Evolutionary conservation across 2,888 invertebrate species (phyloP).

Genomic region (Eristalis intricaria): DNA sequence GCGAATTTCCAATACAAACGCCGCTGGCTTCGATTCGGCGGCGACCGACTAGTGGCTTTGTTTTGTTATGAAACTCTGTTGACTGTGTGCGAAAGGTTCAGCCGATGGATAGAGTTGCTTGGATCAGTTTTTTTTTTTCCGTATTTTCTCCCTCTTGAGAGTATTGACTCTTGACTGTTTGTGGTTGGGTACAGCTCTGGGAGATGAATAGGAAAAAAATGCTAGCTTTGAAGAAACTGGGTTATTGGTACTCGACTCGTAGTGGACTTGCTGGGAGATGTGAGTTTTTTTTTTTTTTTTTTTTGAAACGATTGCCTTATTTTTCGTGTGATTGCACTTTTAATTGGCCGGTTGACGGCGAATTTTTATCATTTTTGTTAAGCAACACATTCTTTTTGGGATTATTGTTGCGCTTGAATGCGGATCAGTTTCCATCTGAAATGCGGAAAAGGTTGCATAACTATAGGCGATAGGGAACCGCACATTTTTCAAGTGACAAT

Average conservation of each 20-base stretch:
- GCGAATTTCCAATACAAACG: slow-evolving; percentile 39
- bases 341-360: slow-evolving; percentile 29
- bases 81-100: slow-evolving; percentile 6
- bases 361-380: background rate
- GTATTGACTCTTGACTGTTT: background rate
- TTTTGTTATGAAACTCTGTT: slow-evolving; percentile 50
- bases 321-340: slow-evolving; percentile 43
- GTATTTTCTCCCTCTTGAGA: background rate
- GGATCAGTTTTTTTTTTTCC: background rate
- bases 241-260: slow-evolving; percentile 34
- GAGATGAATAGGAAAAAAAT: background rate
- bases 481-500: background rate
- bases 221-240: slow-evolving; percentile 21
- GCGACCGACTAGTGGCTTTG: slow-evolving; percentile 14
- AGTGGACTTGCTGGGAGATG: slow-evolving; percentile 16
- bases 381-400: background rate
- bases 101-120: background rate
- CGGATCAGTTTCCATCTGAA: background rate
- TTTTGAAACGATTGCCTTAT: slow-evolving; percentile 25
- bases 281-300: slow-evolving; percentile 8
- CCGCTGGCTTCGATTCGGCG: background rate
- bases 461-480: too few relatives aligned
- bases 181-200: slow-evolving; percentile 16
- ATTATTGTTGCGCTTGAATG: background rate
- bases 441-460: background rate